Conservation (phyloP, 2,797 vertebrate species). For the Picus viridis region DNA sequence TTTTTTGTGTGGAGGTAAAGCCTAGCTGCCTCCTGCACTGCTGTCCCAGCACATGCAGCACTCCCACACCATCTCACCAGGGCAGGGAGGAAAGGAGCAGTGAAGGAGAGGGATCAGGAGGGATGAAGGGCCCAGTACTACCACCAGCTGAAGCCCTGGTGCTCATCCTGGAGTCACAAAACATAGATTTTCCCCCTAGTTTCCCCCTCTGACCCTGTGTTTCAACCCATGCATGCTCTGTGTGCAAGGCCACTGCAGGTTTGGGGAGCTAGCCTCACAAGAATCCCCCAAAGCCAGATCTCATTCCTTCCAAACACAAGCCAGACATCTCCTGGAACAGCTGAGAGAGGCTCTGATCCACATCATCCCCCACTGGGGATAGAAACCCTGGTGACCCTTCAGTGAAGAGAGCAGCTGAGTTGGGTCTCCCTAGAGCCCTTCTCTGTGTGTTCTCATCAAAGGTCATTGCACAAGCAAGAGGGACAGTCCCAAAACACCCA, state of each 20-base stretch:
- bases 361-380: background rate
- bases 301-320: background rate
- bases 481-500: background rate
- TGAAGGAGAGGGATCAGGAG: background rate
- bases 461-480: background rate
- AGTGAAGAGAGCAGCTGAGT: background rate
- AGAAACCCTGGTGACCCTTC: background rate
- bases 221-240: background rate
- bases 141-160: background rate
- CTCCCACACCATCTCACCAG: background rate
- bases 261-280: background rate
- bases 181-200: background rate
- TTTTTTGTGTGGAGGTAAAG: background rate
- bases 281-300: background rate
- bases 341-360: background rate
- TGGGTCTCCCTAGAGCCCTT: background rate
- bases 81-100: background rate
- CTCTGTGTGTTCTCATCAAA: background rate
- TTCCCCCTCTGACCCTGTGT: background rate
- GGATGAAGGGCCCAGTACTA: background rate
- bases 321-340: background rate
- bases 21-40: fast-evolving
- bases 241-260: background rate
- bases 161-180: background rate
- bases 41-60: background rate